phyloP scores from a whole-genome alignment of 2,797 vertebrate species.

The Rhynchotus rufescens region DNA sequence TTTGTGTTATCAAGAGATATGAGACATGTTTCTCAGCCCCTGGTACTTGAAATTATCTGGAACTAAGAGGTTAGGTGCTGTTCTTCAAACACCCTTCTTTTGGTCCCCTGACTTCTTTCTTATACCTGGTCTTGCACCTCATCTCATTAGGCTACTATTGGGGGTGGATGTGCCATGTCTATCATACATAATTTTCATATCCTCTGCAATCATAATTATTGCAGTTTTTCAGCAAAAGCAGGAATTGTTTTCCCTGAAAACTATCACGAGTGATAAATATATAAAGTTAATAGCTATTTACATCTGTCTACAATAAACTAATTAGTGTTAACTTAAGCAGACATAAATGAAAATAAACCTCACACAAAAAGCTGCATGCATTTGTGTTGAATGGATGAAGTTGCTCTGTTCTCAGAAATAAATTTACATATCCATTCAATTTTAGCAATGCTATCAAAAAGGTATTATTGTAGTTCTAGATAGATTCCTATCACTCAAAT shows the following conservation, averaged over 20 bases:
- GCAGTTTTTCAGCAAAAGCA: neutral
- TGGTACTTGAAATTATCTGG: neutral
- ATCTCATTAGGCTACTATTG: neutral
- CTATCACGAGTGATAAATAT: neutral
- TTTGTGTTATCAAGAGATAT: neutral
- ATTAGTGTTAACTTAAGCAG: neutral
- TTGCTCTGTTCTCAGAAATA: neutral
- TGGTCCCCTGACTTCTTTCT: neutral
- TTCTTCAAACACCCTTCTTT: neutral
- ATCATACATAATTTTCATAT: neutral
- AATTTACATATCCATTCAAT: neutral
- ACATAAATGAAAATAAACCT: neutral
- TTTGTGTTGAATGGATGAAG: neutral
- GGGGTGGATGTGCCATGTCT: neutral
- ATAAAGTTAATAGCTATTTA: neutral
- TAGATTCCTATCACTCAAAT: neutral
- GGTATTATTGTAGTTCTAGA: neutral
- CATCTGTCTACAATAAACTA: neutral
- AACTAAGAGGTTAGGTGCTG: neutral
- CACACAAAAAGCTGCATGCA: neutral
- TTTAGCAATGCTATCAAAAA: neutral
- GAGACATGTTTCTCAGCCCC: neutral
- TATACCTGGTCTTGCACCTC: neutral
- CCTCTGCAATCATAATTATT: neutral
- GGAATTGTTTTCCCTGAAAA: neutral